Percentiles rank a stretch among this genome's conserved stretches.
phyloP scores from a whole-genome alignment of 2,797 vertebrate species.

The Pangasius macronema region DNA sequence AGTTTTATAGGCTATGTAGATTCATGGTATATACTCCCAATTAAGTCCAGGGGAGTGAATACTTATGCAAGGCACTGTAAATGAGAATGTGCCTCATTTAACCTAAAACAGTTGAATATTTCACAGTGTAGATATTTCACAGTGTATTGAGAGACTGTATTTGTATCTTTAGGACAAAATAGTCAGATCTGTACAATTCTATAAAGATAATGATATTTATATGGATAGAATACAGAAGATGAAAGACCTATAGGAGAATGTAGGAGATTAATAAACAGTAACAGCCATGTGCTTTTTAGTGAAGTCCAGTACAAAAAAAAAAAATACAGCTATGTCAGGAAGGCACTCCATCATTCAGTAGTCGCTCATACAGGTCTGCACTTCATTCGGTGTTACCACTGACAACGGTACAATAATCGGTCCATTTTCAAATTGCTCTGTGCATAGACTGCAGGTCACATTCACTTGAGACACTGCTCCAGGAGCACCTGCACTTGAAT shows the following conservation, averaged over 20 bases:
- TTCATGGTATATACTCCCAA: background rate
- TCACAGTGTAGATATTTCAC: background rate
- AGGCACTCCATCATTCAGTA: conserved; percentile 13
- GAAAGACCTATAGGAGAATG: background rate
- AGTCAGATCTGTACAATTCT: background rate
- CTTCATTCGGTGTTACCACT: conserved; percentile 24
- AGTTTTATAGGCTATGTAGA: background rate
- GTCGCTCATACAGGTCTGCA: background rate
- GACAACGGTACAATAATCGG: conserved; percentile 28
- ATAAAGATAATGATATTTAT: background rate
- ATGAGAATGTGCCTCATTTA: background rate
- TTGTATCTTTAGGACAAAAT: background rate
- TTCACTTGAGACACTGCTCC: conserved; percentile 23
- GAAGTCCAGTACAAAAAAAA: background rate
- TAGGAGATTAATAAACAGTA: background rate
- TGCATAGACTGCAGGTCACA: conserved; percentile 25
- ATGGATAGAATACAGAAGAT: background rate
- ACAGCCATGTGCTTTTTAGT: background rate
- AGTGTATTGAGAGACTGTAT: background rate
- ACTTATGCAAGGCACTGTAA: background rate
- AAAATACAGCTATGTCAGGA: conserved; percentile 19
- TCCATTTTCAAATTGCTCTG: conserved; percentile 28
- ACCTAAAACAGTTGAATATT: background rate
- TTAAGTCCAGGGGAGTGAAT: background rate
- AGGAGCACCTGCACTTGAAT: conserved; percentile 18